Evolutionary conservation across 1,140 invertebrate genomes (phyloP), one percentile per base, ranked within the genome.

Genomic region (Drosophila oshimai): DNA sequence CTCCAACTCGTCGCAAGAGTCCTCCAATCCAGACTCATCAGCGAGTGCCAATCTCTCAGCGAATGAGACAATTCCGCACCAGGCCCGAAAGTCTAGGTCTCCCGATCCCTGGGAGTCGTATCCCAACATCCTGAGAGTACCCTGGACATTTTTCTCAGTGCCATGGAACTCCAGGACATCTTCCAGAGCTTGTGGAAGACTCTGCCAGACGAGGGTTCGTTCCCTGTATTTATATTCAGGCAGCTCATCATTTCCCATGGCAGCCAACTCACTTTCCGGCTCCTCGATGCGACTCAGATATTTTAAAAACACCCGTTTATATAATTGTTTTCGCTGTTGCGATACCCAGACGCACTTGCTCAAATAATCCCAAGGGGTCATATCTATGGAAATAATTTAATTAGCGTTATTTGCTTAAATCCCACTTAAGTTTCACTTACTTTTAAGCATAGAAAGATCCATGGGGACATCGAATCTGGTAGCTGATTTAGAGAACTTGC

Each of bases 381-480:
- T 91, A 5, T 70, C 93, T 94, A 49, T 41, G 69, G 15, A 55
- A 15, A 3, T 12, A 28, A 2, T 33, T 0, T 6, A 15, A 22
- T 7, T 12, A 41, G 7, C 4, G 9, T 0, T 26, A 17, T 6
- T 6, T 1, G 6, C 0, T 42, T 37, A 9, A 47, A 10, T 22
- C 10, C 4, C 2, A 36, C 22, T 3, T 9, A 4, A 0, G 6
- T n/a, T 3, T 12, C 37, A 88, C 73, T 42, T 67, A 94, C 93
- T 91, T 29, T 89, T 87, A 1, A 95, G 81, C 55, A 92, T 92
- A 36, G 90, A 72, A 36, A 93, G 92, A 61, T 94, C 92, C 47
- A 95, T 77, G 6, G 93, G 92, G 2, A 95, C 83, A 89, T 95
- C 94, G 70, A 95, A 95, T 60, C 94, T 90, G 1, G 93, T 93